Base-by-base conservation (phyloP, 1,140 invertebrate species). In the Aphaenogaster floridana region DNA sequence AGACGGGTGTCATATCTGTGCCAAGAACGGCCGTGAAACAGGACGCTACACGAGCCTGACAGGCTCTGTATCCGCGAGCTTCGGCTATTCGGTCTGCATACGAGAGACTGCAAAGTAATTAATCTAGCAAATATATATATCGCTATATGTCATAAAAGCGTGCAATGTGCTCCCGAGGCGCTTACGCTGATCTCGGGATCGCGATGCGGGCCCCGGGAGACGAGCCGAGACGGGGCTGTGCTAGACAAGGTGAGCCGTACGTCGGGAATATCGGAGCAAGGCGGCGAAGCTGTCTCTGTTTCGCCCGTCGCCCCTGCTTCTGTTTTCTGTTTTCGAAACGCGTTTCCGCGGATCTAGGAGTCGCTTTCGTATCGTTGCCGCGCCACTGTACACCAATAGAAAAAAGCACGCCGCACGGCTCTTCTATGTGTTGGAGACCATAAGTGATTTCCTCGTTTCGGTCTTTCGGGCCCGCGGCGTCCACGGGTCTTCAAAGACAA, bases 401-500 rank as follows among this genome's bases (percentile, higher is more conserved):
- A 92, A 91, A 86, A 91, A 86, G 78, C 66, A 86, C 86, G 68
- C 72, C 39, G 85, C 64, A 66, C 61, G 59, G 34, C 39, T 79
- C 78, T 87, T 59, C 48, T 86, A 69, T 91, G 81, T 88, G 80
- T 91, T 84, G 57, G 91, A 88, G 83, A 74, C 48, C 78, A 50
- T 81, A 76, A 87, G 89, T 88, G 86, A 86, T 21, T 87, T 78
- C 57, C 89, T 90, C 88, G 90, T 91, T 89, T 89, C 81, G 89
- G 85, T 91, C 89, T 89, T 28, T 89, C 71, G 83, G 86, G 88
- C 83, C 90, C 91, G 91, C 93, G 93, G 93, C 93, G 93, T 94
- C 93, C 93, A 92, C 93, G 90, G 92, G 63, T 92, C 89, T 68
- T 83, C 52, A 88, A 90, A 92, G 92, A 91, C 93, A 93, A 93